A percentile compares a stretch with the other conserved stretches of the same genome.
Conservation (phyloP, 2,888 invertebrate species). For the Antheraea yamamai region DNA sequence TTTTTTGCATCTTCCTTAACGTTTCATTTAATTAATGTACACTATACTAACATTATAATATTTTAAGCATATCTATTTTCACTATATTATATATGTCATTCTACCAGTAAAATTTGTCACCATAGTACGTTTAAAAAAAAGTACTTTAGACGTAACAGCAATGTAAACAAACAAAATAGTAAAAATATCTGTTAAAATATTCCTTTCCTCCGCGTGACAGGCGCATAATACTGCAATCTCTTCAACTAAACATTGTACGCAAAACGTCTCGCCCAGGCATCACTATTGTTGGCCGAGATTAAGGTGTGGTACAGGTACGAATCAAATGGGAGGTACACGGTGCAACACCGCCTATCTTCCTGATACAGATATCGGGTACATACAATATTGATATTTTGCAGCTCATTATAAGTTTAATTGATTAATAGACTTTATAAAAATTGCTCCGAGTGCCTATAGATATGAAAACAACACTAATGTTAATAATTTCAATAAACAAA, state of each 20-base stretch:
- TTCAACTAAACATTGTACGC: slow-evolving; percentile 73
- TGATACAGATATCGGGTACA: no score
- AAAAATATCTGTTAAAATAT: slow-evolving; percentile 15
- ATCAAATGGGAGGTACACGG: background rate
- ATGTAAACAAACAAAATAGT: background rate
- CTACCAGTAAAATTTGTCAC: background rate
- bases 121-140: background rate
- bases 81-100: background rate
- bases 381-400: no score
- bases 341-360: background rate
- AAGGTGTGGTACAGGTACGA: slow-evolving; percentile 36
- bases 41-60: no score
- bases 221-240: slow-evolving; percentile 54
- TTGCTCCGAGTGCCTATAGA: no score
- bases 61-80: background rate
- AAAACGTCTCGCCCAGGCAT: slow-evolving; percentile 72
- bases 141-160: background rate
- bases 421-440: no score
- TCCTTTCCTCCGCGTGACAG: slow-evolving; percentile 28
- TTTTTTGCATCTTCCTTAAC: no score
- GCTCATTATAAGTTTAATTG: no score
- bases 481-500: no score
- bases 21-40: no score
- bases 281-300: slow-evolving; percentile 76
- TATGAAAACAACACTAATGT: no score